Conservation (phyloP, 2,797 vertebrate species). For the Epinephelus awoara region DNA sequence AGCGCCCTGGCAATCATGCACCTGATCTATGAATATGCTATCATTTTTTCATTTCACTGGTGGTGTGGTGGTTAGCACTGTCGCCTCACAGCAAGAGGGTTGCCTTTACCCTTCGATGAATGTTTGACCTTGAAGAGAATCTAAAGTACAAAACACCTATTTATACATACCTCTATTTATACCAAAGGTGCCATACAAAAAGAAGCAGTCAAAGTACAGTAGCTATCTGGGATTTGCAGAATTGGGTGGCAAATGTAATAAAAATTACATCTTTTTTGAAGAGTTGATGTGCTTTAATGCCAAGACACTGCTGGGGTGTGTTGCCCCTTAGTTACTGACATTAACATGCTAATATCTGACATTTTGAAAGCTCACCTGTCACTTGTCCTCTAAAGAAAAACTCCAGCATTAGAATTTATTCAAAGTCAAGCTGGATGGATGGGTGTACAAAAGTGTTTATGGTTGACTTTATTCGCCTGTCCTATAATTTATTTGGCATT, state of each 20-base stretch:
- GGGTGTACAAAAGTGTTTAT: not conserved
- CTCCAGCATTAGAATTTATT: not conserved
- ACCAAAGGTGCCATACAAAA: no score
- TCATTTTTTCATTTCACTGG: not conserved
- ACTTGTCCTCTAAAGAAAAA: not conserved
- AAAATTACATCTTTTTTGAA: not conserved
- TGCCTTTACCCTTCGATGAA: no score
- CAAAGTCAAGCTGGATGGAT: not conserved
- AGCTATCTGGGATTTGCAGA: no score
- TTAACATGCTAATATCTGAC: not conserved
- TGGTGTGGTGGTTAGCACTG: no score
- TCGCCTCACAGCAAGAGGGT: no score
- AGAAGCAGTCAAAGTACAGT: not conserved
- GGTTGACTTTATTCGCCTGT: not conserved
- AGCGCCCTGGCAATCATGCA: no score
- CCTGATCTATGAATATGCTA: not conserved
- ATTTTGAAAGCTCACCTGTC: not conserved
- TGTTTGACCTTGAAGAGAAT: no score
- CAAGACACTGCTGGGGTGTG: not conserved
- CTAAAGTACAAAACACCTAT: no score
- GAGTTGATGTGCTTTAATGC: not conserved
- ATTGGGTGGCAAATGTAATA: no score
- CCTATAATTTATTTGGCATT: fast-evolving
- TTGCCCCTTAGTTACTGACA: no score
- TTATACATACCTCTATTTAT: no score